These are phyloP conservation scores for Drosophila trapezifrons DNA, from an alignment of 1,140 invertebrate genomes.

Conservation along the genomic window DNA sequence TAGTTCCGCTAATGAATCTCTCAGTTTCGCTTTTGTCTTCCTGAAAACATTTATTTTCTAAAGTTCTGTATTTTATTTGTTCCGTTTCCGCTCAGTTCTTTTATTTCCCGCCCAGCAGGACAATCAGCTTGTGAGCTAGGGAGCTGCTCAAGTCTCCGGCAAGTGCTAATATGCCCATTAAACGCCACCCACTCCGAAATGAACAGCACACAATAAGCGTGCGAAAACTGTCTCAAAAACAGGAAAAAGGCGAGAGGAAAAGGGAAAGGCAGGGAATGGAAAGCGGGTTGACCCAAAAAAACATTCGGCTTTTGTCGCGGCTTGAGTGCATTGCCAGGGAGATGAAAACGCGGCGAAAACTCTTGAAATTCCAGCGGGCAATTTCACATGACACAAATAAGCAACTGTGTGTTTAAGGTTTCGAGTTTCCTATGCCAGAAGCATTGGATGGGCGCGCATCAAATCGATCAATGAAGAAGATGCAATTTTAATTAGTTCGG, in stretches of 20 bases:
- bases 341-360: conserved; percentile 30
- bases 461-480: conserved; percentile 39
- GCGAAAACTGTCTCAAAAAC: conserved; percentile 47
- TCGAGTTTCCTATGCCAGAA: not conserved
- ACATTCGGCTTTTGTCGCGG: conserved; percentile 46
- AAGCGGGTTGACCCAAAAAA: conserved; percentile 54
- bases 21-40: conserved; percentile 11
- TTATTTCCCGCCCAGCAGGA: conserved; percentile 10
- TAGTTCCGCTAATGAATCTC: conserved; percentile 2
- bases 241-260: conserved; percentile 33
- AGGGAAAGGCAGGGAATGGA: conserved; percentile 13
- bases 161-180: conserved; percentile 61
- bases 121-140: conserved; percentile 26
- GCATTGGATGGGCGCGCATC: not conserved
- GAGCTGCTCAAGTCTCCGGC: conserved; percentile 14
- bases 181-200: conserved; percentile 33
- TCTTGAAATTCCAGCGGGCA: conserved; percentile 21
- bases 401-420: conserved; percentile 7
- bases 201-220: conserved; percentile 42
- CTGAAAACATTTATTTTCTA: conserved; percentile 7
- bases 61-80: conserved; percentile 4
- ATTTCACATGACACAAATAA: conserved; percentile 12
- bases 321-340: conserved; percentile 42
- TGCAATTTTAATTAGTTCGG: conserved; percentile 45
- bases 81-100: conserved; percentile 24